Base-by-base conservation (phyloP, 53 echinoderm and acorn worm genomes). In the Zoroaster sp. region DNA sequence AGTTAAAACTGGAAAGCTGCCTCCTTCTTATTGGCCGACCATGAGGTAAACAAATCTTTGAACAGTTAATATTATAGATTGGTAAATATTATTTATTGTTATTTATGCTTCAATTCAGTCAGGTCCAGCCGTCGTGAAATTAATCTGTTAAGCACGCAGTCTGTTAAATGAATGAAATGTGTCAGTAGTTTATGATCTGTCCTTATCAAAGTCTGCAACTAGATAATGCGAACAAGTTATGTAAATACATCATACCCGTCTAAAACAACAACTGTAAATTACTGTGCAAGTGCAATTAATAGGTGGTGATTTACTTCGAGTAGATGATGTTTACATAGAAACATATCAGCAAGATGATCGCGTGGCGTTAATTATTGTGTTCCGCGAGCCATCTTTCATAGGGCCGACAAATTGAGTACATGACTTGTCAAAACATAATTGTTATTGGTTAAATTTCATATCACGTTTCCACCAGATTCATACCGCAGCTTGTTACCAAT, bases 371-470 rank as follows among this genome's bases (percentile, higher is more conserved):
- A 81, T 81, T 81, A 44, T 42, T 30, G 20, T 11, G 66, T 44
- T 40, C 41, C n/a, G 33, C 23, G 59, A 14, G 30, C 49, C 33
- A 51, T 52, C 41, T 41, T 31, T 35, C 39, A 31, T 41, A 43
- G 32, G 14, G 81, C 66, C 18, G 81, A 42, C 66, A 67, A 66
- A 81, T 81, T 81, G 81, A 81, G 67, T 81, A 66, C 68, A 23
- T 31, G 81, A 33, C 40, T 14, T 81, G 81, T 81, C 81, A 81
- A 66, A 81, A 81, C 81, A 81, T 23, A 35, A 55, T 36, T 38
- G 39, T 55, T 78, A 78, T 78, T 78, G 78, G 78, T 78, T 78
- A 78, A 78, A 78, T 78, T 78, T 78, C 78, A 78, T 78, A 78
- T 78, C 78, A 78, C 35, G 34, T 21, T 35, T 23, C 31, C n/a